Conservation (phyloP, 2,797 vertebrate genomes). For the Tadarida brasiliensis region DNA sequence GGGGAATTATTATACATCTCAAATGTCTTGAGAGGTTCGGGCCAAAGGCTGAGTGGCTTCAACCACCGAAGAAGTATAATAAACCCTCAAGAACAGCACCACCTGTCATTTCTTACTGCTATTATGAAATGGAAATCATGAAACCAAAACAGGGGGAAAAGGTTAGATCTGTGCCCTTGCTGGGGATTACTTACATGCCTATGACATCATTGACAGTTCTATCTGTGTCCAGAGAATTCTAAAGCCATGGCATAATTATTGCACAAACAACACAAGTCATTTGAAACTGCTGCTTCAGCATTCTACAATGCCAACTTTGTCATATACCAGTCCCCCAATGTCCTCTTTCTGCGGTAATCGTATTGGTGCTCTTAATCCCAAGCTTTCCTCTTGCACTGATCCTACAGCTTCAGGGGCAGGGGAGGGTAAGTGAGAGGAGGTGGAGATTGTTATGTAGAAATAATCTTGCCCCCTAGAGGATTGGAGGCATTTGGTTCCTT, state of each 20-base stretch:
- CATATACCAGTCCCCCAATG: constrained; percentile 77
- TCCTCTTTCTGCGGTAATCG: constrained; percentile 82
- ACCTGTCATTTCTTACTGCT: constrained; percentile 87
- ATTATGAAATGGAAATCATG: constrained; percentile 88
- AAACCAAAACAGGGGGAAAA: constrained; percentile 87
- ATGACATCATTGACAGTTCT: constrained; percentile 89
- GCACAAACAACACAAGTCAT: constrained; percentile 83
- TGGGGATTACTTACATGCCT: constrained; percentile 86
- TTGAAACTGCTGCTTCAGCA: constrained; percentile 85
- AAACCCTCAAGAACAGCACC: constrained; percentile 84
- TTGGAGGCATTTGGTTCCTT: constrained; percentile 88
- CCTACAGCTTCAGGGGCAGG: constrained; percentile 78
- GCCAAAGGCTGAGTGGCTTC: constrained; percentile 89
- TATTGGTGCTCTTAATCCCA: constrained; percentile 84
- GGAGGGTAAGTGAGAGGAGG: constrained; percentile 62
- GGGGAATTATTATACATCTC: constrained; percentile 87
- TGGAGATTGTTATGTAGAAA: constrained; percentile 85
- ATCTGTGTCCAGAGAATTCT: constrained; percentile 87
- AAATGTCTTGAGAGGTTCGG: constrained; percentile 86
- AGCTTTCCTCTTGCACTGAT: constrained; percentile 83
- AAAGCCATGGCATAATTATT: constrained; percentile 85
- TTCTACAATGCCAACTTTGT: constrained; percentile 79
- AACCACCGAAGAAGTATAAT: constrained; percentile 87
- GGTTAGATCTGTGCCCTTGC: constrained; percentile 87
- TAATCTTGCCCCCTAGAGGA: constrained; percentile 86